Conservation (phyloP, 2,888 invertebrate species). For the Acleris laterana region DNA sequence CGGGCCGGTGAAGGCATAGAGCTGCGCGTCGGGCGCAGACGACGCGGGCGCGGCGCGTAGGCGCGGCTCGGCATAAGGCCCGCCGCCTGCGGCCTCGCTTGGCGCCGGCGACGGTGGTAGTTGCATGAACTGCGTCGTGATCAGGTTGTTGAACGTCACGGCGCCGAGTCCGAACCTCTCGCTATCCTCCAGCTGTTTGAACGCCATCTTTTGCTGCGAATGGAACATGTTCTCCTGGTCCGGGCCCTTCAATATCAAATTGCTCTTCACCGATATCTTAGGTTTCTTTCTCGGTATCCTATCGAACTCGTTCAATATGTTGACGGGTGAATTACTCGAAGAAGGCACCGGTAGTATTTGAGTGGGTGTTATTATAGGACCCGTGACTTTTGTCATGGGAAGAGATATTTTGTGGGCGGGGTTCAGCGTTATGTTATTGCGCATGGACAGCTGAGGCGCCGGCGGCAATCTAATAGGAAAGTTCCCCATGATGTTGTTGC, state of each 20-base stretch:
- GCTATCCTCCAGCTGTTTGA: slow-evolving; percentile 71
- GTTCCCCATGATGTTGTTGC: slow-evolving; percentile 73
- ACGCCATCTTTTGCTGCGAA: slow-evolving; percentile 80
- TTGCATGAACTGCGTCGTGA: slow-evolving; percentile 79
- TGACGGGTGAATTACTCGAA: slow-evolving; percentile 71
- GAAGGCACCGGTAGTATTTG: slow-evolving; percentile 76
- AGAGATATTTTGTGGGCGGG: slow-evolving; percentile 70
- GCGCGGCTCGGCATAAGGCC: slow-evolving; percentile 68
- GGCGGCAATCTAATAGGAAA: slow-evolving; percentile 73
- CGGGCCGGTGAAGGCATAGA: slow-evolving; percentile 74
- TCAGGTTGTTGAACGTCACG: slow-evolving; percentile 77
- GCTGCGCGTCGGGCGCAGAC: slow-evolving; percentile 66
- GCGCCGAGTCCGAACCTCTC: slow-evolving; percentile 73
- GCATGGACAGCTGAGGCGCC: slow-evolving; percentile 60
- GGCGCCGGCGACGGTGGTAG: slow-evolving; percentile 68
- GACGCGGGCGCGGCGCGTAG: slow-evolving; percentile 62
- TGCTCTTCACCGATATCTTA: slow-evolving; percentile 82
- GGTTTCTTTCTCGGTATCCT: slow-evolving; percentile 76
- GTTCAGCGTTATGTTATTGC: slow-evolving; percentile 71
- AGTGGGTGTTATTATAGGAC: slow-evolving; percentile 74
- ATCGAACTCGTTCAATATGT: slow-evolving; percentile 61
- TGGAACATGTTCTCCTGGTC: slow-evolving; percentile 80
- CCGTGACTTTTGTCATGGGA: slow-evolving; percentile 67
- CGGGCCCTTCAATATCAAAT: slow-evolving; percentile 78
- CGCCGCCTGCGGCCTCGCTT: slow-evolving; percentile 67